These are phyloP conservation scores for Agapornis roseicollis DNA, from an alignment of 2,113 vertebrate genomes.

Conservation along the genomic window DNA sequence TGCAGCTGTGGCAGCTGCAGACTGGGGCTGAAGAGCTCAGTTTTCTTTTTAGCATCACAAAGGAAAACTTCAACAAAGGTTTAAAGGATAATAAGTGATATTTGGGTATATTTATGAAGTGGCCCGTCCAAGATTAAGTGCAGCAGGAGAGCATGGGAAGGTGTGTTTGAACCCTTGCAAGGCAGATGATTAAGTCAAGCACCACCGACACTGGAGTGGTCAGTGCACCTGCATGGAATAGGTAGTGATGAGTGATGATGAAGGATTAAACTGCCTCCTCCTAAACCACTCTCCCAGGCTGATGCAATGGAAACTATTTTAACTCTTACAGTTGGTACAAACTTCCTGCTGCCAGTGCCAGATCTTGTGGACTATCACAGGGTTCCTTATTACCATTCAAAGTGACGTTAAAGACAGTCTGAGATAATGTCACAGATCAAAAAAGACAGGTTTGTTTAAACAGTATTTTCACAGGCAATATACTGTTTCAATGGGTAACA, in stretches of 20 bases:
- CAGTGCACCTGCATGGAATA: not conserved
- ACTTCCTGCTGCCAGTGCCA: not conserved
- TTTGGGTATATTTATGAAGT: not conserved
- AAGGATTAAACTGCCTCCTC: not conserved
- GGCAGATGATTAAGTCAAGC: not conserved
- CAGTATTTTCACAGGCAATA: not conserved
- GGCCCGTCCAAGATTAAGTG: not conserved
- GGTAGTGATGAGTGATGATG: not conserved
- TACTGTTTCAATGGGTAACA: not conserved
- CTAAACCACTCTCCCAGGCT: not conserved
- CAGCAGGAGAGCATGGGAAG: not conserved
- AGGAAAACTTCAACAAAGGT: not conserved
- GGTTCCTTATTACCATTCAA: not conserved
- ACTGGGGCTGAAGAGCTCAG: not conserved
- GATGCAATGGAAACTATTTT: not conserved
- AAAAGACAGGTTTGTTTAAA: constrained; percentile 26
- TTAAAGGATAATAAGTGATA: not conserved
- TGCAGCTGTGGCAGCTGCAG: not conserved
- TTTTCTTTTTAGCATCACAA: not conserved
- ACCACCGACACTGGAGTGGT: not conserved
- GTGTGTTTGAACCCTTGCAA: not conserved
- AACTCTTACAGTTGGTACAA: not conserved
- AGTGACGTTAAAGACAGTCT: not conserved
- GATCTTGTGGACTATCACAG: not conserved
- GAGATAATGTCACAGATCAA: not conserved